A percentile compares a stretch with the other conserved stretches of the same genome.
Evolutionary conservation across 2,888 invertebrate genomes (phyloP).

Genomic region (Lasioglossum lativentre): DNA sequence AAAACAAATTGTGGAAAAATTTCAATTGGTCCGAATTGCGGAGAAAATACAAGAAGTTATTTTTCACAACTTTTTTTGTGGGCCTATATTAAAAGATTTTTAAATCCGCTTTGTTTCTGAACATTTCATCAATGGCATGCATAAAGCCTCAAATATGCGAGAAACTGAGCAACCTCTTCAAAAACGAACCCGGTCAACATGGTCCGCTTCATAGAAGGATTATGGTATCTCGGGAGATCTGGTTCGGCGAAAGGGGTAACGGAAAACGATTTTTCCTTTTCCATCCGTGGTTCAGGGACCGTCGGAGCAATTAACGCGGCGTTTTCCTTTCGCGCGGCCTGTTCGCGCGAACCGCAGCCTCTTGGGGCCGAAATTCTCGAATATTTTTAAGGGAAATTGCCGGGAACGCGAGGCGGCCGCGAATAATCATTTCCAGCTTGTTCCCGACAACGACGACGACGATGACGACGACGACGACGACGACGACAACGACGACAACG

Average conservation of each 20-base stretch:
- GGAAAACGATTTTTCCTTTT: background rate
- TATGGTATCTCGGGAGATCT: background rate
- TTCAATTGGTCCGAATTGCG: too few species aligned
- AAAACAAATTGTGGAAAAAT: too few species aligned
- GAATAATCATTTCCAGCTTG: slow-evolving; percentile 33
- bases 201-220: background rate
- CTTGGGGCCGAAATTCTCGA: background rate
- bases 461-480: slow-evolving; percentile 45
- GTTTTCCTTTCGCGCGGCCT: background rate
- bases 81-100: too few species aligned
- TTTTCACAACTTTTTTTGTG: too few species aligned
- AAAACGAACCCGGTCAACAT: background rate
- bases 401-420: background rate
- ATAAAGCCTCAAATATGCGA: too few species aligned
- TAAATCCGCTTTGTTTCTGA: too few species aligned
- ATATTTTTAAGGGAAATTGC: background rate
- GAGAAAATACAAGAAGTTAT: too few species aligned
- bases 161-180: background rate
- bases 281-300: background rate
- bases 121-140: too few species aligned
- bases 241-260: background rate
- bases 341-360: background rate
- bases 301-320: background rate
- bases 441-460: background rate
- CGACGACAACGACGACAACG: too few species aligned